Percentiles rank a stretch among this genome's conserved stretches.
phyloP scores from a whole-genome alignment of 2,888 invertebrate species.

The Capitulum mitella region DNA sequence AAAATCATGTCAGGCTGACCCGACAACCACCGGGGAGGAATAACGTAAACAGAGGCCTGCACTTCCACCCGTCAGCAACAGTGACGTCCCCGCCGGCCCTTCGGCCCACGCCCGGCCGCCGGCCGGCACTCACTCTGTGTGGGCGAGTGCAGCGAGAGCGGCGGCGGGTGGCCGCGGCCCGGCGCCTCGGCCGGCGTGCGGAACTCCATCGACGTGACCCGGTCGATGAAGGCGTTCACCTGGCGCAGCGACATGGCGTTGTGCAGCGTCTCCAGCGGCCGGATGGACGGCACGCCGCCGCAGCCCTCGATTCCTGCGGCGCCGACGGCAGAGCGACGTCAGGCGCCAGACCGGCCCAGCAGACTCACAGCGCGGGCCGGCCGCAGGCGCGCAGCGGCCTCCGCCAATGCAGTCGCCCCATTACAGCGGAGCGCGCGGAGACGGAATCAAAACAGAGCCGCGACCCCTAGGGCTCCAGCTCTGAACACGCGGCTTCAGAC shows the following conservation, averaged over 20 bases:
- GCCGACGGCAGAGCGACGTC: constrained; percentile 9
- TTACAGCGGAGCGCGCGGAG: no score
- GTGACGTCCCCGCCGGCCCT: no score
- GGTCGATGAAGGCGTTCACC: constrained; percentile 78
- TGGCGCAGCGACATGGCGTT: constrained; percentile 89
- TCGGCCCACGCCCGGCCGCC: background rate
- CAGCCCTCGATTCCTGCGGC: constrained; percentile 68
- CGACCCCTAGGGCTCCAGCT: no score
- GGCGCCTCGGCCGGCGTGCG: constrained; percentile 50
- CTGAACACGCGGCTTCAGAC: no score
- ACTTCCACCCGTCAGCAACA: no score
- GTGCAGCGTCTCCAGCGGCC: constrained; percentile 94
- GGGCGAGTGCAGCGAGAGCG: constrained; percentile 47
- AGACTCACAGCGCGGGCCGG: no score
- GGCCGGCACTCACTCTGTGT: constrained; percentile 51
- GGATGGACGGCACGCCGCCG: constrained; percentile 88
- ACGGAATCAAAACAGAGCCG: no score
- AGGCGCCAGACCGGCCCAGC: background rate
- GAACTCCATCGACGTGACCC: constrained; percentile 68
- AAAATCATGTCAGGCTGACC: no score
- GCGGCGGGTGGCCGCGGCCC: constrained; percentile 40
- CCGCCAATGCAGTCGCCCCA: no score
- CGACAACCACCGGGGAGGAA: no score
- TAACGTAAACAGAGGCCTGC: no score
- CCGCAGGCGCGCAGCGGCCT: no score